Evolutionary conservation across 2,797 vertebrate genomes (phyloP).

Genomic region (Paramormyrops hopkinsi): DNA sequence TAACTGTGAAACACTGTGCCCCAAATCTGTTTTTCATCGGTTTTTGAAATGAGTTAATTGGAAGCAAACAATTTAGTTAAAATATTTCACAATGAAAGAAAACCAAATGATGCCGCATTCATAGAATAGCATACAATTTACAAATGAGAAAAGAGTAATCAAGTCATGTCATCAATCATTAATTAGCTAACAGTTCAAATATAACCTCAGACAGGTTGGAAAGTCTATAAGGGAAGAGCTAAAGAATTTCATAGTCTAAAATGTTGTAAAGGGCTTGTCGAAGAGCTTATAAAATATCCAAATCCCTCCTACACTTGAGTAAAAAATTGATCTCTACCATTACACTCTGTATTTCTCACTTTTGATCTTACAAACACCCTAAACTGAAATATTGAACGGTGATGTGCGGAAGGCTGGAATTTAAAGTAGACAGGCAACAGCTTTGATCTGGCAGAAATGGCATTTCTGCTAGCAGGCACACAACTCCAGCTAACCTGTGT

Average conservation of each 20-base stretch:
- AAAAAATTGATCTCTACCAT: neutral
- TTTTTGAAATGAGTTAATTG: neutral
- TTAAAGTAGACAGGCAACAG: slow-evolving; percentile 10
- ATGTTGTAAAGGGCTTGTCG: neutral
- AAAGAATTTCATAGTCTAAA: neutral
- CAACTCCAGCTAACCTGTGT: neutral
- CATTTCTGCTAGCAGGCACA: neutral
- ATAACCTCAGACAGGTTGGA: neutral
- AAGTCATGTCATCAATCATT: neutral
- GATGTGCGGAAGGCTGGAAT: neutral
- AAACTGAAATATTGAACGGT: slow-evolving; percentile 3
- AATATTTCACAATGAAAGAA: neutral
- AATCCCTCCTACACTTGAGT: neutral
- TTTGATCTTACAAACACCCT: slow-evolving; percentile 6
- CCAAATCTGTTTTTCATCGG: neutral
- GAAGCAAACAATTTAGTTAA: neutral
- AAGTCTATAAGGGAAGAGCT: neutral
- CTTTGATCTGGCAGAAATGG: slow-evolving; percentile 15
- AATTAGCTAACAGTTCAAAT: neutral
- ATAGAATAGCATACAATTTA: neutral
- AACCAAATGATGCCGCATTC: neutral
- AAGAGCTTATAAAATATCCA: neutral
- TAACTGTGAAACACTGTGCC: neutral
- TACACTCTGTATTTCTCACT: neutral
- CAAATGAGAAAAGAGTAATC: neutral